Evolutionary conservation across 2,888 invertebrate species (phyloP).

Genomic region (Drosophila ezoana): DNA sequence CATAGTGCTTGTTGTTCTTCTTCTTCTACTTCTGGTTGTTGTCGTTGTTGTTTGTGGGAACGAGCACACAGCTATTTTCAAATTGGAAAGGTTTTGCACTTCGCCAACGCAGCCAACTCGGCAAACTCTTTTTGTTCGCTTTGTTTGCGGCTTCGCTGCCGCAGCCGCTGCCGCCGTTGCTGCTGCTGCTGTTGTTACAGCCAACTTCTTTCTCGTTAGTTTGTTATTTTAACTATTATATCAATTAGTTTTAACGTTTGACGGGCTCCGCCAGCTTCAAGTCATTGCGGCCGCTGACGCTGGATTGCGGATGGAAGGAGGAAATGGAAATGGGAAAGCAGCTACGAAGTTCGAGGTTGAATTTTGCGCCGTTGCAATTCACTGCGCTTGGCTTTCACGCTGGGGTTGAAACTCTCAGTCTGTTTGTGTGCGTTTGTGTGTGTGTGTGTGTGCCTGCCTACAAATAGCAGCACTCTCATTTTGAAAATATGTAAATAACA

Average conservation of each 20-base stretch:
- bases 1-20: constrained; percentile 43
- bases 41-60: constrained; percentile 64
- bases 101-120: constrained; percentile 62
- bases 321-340: constrained; percentile 49
- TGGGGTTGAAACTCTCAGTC: constrained; percentile 46
- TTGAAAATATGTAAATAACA: constrained; percentile 70
- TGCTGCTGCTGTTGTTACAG: constrained; percentile 8
- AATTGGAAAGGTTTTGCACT: constrained; percentile 80
- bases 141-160: constrained; percentile 36
- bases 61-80: constrained; percentile 76
- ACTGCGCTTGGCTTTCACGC: constrained; percentile 64
- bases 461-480: constrained; percentile 57
- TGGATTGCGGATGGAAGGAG: constrained; percentile 35
- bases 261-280: constrained; percentile 54
- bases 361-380: constrained; percentile 68
- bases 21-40: constrained; percentile 27
- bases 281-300: constrained; percentile 28
- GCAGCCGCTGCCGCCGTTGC: neutral
- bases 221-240: constrained; percentile 80
- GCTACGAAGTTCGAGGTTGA: constrained; percentile 35
- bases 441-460: constrained; percentile 23
- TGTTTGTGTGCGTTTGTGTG: constrained; percentile 8
- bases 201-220: constrained; percentile 72
- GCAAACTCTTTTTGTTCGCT: constrained; percentile 31
- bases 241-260: constrained; percentile 76